Evolutionary conservation across 2,888 invertebrate genomes (phyloP), one percentile per base, ranked within the genome.

Genomic region (Eupithecia dodoneata): DNA sequence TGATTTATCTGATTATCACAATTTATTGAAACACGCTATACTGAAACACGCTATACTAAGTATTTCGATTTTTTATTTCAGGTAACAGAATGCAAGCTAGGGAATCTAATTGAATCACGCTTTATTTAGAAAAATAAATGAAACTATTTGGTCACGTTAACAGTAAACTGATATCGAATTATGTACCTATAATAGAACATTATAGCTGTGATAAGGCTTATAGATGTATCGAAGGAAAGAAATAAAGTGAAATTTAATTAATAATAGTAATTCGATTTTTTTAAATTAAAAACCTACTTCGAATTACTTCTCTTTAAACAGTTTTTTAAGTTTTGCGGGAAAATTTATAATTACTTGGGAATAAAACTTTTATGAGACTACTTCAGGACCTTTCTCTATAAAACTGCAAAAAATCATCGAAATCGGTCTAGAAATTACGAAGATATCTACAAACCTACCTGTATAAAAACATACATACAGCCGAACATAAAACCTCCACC

Each of bases 1-100:
- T 80, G 80, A 80, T 71, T 75, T 77, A 79, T n/a, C n/a, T n/a
- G n/a, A n/a, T n/a, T n/a, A n/a, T 73, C 81, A 67, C 49, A 47
- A 10, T 67, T 47, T 65, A 42, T 12, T 65, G 63, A 67, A 44
- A 70, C 52, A 6, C 45, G 15, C 59, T 7, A 13, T 15, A 52
- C 6, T 52, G 63, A 67, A 44, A 70, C 52, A 6, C 45, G 15
- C 59, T 7, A 13, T 15, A 52, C 6, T 52, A 52, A 5, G 4
- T 15, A 52, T 15, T 4, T 47, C 3, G 12, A 52, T 52, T 52
- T n/a, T n/a, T 6, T 52, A 13, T 52, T 52, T 52, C 3, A n/a
- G 3, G 3, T 59, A 55, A 55, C 5, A n/a, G 9, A 18, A 59
- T 10, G 18, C 0, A 7, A 55, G 7, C n/a, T 55, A 3, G 18